Percentiles rank a stretch among this genome's conserved stretches.
Evolutionary conservation across 2,888 invertebrate genomes (phyloP).

Genomic region (Ormyrus rosae): DNA sequence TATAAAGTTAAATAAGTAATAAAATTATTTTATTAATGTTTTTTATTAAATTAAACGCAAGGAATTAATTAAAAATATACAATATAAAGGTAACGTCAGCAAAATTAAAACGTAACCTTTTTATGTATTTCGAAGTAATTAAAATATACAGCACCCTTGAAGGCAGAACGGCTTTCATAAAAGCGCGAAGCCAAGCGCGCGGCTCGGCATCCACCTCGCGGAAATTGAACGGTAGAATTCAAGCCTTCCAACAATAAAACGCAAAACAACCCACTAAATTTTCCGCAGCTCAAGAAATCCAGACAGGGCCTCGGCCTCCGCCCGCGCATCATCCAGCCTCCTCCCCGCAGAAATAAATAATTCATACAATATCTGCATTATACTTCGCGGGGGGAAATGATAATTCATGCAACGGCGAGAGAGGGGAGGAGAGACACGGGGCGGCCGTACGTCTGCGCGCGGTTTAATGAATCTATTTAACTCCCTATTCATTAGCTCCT

Average conservation of each 20-base stretch:
- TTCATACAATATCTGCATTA: slow-evolving; percentile 32
- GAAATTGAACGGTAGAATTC: too few relatives aligned
- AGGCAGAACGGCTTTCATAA: too few relatives aligned
- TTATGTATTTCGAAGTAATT: too few relatives aligned
- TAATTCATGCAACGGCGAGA: slow-evolving; percentile 22
- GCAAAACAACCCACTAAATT: neutral
- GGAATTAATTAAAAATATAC: too few relatives aligned
- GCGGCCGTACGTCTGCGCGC: neutral
- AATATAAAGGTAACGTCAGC: too few relatives aligned
- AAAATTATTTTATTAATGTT: too few relatives aligned
- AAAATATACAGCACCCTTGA: too few relatives aligned
- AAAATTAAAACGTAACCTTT: too few relatives aligned
- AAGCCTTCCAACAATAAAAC: neutral
- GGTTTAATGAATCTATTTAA: slow-evolving; percentile 46
- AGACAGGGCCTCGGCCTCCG: neutral
- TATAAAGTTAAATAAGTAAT: too few relatives aligned
- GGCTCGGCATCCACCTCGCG: too few relatives aligned
- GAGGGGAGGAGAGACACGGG: neutral
- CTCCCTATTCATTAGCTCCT: slow-evolving; percentile 44
- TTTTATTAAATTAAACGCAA: too few relatives aligned
- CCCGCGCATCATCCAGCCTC: neutral
- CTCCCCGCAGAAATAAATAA: slow-evolving; percentile 7
- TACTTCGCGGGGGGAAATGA: slow-evolving; percentile 7
- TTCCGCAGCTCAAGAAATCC: neutral
- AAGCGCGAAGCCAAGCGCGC: too few relatives aligned